A percentile compares a stretch with the other conserved stretches of the same genome.
Evolutionary conservation across 35 echinoderm and acorn worm species (phyloP).

Genomic region (Lytechinus variegatus): DNA sequence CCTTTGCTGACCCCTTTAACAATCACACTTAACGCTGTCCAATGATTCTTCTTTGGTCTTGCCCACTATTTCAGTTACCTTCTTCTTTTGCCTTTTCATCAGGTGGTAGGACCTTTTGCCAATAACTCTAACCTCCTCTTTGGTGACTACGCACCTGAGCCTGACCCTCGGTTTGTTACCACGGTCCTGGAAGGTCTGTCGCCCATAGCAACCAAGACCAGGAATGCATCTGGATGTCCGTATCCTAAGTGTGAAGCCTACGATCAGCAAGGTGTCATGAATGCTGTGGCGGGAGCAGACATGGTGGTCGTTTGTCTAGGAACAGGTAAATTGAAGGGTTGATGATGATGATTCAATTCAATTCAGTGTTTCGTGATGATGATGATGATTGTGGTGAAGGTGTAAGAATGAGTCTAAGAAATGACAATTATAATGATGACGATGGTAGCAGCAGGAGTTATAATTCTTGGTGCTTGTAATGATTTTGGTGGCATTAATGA

Average conservation of each 20-base stretch:
- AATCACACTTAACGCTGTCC: too few relatives aligned
- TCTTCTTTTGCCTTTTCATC: neutral
- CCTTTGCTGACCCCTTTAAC: too few relatives aligned
- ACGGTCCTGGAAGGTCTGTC: conserved; percentile 67
- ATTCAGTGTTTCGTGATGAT: too few relatives aligned
- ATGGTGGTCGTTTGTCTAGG: conserved; percentile 82
- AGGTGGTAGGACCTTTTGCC: conserved; percentile 98
- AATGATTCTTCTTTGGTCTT: neutral
- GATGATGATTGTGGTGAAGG: too few relatives aligned
- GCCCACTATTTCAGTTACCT: neutral
- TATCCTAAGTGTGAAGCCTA: conserved; percentile 68
- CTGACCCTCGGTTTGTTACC: conserved; percentile 66
- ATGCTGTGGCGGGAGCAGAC: conserved; percentile 73
- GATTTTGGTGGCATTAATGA: too few relatives aligned
- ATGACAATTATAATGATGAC: too few relatives aligned
- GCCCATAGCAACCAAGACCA: conserved; percentile 42
- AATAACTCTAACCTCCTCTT: conserved; percentile 62
- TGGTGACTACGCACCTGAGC: conserved; percentile 76
- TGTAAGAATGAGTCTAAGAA: too few relatives aligned
- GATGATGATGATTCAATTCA: too few relatives aligned
- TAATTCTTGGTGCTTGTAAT: too few relatives aligned
- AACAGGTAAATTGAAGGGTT: conserved; percentile 64
- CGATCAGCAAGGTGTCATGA: conserved; percentile 37
- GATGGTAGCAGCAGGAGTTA: too few relatives aligned
- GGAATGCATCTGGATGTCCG: conserved; percentile 67